A percentile compares a stretch with the other conserved stretches of the same genome.
Conservation (phyloP, 2,888 invertebrate genomes). For the Drosophila cognata region DNA sequence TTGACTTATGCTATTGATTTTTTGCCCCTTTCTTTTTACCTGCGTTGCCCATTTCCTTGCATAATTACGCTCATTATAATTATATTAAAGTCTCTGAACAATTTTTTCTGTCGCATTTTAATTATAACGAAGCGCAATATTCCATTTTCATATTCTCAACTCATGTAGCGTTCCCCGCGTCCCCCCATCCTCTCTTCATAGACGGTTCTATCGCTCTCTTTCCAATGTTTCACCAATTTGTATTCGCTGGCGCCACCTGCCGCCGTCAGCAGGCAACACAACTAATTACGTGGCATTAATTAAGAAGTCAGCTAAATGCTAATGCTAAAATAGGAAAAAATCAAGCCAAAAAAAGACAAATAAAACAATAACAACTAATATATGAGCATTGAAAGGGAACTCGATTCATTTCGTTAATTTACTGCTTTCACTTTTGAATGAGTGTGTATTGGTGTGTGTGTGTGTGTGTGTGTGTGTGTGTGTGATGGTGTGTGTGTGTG, state of each 20-base stretch:
- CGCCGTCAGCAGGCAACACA: conserved; percentile 49
- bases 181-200: not conserved
- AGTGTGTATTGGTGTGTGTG: conserved; percentile 2
- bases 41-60: conserved; percentile 39
- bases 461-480: conserved; percentile 31
- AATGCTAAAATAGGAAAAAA: conserved; percentile 37
- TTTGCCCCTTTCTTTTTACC: conserved; percentile 22
- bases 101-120: conserved; percentile 60
- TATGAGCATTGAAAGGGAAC: conserved; percentile 8
- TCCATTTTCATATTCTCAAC: conserved; percentile 7
- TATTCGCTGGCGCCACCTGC: conserved; percentile 58
- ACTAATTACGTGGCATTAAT: conserved; percentile 77
- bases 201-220: not conserved
- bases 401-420: conserved; percentile 44
- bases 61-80: conserved; percentile 76
- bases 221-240: conserved; percentile 31
- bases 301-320: conserved; percentile 64
- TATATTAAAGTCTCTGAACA: conserved; percentile 69
- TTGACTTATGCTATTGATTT: conserved; percentile 59
- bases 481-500: conserved; percentile 4
- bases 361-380: conserved; percentile 12
- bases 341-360: conserved; percentile 9
- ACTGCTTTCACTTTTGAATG: not conserved
- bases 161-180: not conserved
- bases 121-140: conserved; percentile 48